Percentiles rank a stretch among this genome's conserved stretches.
These are phyloP conservation scores for Orthochromis indermauri DNA, from an alignment of 2,113 vertebrate species.

Conservation along the genomic window DNA sequence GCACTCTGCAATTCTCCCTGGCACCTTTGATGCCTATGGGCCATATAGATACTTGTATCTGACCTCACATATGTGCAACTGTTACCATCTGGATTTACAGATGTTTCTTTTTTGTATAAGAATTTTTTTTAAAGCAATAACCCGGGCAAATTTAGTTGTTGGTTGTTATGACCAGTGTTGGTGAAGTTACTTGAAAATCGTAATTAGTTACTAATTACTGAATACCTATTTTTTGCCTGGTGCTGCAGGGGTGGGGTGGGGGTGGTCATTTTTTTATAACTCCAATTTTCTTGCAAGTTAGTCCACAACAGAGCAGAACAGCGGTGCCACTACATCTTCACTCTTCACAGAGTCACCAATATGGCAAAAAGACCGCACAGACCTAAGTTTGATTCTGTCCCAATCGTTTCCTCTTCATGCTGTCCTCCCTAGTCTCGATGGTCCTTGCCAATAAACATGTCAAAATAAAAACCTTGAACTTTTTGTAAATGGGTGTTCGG, in stretches of 20 bases:
- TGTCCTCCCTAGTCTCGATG: not conserved
- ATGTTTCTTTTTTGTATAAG: not conserved
- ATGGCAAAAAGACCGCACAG: not conserved
- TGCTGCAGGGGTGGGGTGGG: not conserved
- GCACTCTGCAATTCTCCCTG: not conserved
- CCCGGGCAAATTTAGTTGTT: not conserved
- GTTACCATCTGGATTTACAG: not conserved
- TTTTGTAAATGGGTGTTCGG: not conserved
- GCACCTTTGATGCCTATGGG: not conserved
- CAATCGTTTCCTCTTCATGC: not conserved
- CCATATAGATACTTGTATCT: not conserved
- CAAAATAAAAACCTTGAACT: not conserved
- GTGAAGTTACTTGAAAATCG: rapidly evolving
- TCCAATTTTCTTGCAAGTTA: not conserved
- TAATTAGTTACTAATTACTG: not conserved
- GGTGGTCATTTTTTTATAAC: not conserved
- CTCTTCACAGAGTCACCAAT: not conserved
- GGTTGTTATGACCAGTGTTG: not conserved
- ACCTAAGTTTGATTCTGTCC: not conserved
- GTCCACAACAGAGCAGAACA: not conserved
- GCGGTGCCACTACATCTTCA: not conserved
- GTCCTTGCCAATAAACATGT: not conserved
- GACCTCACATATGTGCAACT: not conserved
- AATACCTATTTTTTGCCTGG: not conserved
- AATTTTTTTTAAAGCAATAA: not conserved